Base-by-base conservation (phyloP, 2,797 vertebrate species). In the Gephyroberyx darwinii region DNA sequence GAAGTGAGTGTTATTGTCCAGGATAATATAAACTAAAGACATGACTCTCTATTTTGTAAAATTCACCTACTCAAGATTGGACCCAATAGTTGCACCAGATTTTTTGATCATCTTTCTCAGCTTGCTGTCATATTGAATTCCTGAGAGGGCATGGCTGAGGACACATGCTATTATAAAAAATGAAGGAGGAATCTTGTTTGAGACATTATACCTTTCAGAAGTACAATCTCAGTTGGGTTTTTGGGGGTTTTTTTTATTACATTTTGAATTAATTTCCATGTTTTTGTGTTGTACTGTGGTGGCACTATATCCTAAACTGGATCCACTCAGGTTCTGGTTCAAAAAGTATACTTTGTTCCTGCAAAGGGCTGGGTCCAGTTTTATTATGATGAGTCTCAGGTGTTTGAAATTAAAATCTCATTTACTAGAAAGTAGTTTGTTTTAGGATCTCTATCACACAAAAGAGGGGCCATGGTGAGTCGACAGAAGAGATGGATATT, bases 401-500 rank as follows among this genome's bases (percentile, higher is more conserved):
- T 39, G 47, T n/a, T 26, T 51, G n/a, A 57, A 74, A 56, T 33
- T 52, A 35, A 66, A 71, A 35, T 35, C 51, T 9, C n/a, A 47
- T 10, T 35, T 14, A 56, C 9, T 39, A 48, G 37, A 55, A 39
- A 75, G 39, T 14, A 26, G 3, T 14, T 5, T 26, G 47, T 74
- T 71, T 66, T 16, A 41, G 65, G 61, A 64, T n/a, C 12, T 71
- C 13, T 48, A 62, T 68, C 14, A 12, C 31, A 39, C 26, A 26
- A 26, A 26, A 26, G 26, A 26, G 26, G 22, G 26, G 26, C 26
- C 26, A 26, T 26, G 26, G 26, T 26, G 68, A 41, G 65, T 55
- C n/a, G 60, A 65, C 62, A 57, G 81, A 74, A 81, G 81, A 86
- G 78, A 84, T 78, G 84, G 78, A 75, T 19, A 62, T 75, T 75